Evolutionary conservation across 2,888 invertebrate species (phyloP).

Genomic region (Temnothorax rugatulus): DNA sequence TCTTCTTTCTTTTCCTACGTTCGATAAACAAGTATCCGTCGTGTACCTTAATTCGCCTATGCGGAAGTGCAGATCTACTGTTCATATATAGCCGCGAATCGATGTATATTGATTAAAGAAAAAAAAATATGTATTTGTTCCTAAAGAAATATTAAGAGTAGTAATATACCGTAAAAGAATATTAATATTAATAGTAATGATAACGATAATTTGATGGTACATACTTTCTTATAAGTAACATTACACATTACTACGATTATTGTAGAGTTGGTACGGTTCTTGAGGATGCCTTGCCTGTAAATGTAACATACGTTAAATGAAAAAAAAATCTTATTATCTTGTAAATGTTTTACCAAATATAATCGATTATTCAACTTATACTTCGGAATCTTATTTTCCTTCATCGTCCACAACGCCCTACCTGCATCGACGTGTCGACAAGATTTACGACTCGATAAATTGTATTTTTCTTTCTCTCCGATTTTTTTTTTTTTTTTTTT

Average conservation of each 20-base stretch:
- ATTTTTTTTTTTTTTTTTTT: not conserved
- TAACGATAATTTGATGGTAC: slow-evolving; percentile 85
- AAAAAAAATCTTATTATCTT: slow-evolving; percentile 85
- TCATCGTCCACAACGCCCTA: not conserved
- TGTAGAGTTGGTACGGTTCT: slow-evolving; percentile 85
- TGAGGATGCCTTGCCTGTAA: slow-evolving; percentile 86
- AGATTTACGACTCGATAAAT: slow-evolving; percentile 20
- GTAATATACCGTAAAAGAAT: slow-evolving; percentile 77
- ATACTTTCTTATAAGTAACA: slow-evolving; percentile 85
- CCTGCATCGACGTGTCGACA: not conserved
- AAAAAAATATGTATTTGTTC: slow-evolving; percentile 84
- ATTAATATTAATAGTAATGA: slow-evolving; percentile 81
- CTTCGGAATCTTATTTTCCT: slow-evolving; percentile 28
- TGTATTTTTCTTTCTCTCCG: slow-evolving; percentile 7
- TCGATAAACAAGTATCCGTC: slow-evolving; percentile 71
- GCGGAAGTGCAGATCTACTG: slow-evolving; percentile 79
- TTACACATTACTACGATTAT: slow-evolving; percentile 82
- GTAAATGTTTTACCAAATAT: slow-evolving; percentile 86
- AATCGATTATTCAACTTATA: slow-evolving; percentile 85
- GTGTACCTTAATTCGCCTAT: slow-evolving; percentile 75
- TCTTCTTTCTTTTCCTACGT: slow-evolving; percentile 55
- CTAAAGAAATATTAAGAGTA: slow-evolving; percentile 83
- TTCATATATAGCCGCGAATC: slow-evolving; percentile 84
- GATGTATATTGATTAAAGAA: slow-evolving; percentile 83
- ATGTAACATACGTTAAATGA: slow-evolving; percentile 84